phyloP scores from a whole-genome alignment of 2,113 vertebrate species.

The Oplegnathus fasciatus region DNA sequence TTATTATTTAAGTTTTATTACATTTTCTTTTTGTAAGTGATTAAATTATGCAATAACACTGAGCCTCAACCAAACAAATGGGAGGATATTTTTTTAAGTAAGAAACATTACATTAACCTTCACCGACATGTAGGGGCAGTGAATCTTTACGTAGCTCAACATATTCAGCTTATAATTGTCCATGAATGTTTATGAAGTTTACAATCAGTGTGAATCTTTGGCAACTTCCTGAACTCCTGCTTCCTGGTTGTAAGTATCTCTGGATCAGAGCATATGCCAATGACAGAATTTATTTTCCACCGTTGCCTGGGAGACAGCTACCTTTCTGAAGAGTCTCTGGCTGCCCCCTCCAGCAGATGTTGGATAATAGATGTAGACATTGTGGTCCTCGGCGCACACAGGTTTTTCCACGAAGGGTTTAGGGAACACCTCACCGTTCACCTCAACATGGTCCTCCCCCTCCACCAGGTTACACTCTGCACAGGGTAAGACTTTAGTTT shows the following conservation, averaged over 20 bases:
- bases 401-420: constrained; percentile 99
- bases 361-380: constrained; percentile 98
- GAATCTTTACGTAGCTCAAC: background rate
- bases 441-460: constrained; percentile 96
- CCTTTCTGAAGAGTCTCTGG: constrained; percentile 97
- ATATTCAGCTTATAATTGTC: background rate
- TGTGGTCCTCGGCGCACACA: constrained; percentile 97
- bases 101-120: background rate
- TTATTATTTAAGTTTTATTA: background rate
- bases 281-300: background rate
- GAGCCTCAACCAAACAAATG: too few species aligned
- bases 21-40: background rate
- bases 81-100: too few species aligned
- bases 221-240: background rate
- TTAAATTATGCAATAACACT: too few species aligned
- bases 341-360: constrained; percentile 97
- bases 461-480: constrained; percentile 95
- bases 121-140: background rate
- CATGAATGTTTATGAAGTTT: background rate
- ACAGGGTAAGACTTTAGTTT: background rate
- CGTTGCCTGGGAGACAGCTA: constrained; percentile 47
- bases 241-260: background rate
- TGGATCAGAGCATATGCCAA: background rate
- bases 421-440: constrained; percentile 94
- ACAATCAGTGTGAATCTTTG: background rate